Conservation (phyloP, 2,888 invertebrate species). For the Heliconius aoede region DNA sequence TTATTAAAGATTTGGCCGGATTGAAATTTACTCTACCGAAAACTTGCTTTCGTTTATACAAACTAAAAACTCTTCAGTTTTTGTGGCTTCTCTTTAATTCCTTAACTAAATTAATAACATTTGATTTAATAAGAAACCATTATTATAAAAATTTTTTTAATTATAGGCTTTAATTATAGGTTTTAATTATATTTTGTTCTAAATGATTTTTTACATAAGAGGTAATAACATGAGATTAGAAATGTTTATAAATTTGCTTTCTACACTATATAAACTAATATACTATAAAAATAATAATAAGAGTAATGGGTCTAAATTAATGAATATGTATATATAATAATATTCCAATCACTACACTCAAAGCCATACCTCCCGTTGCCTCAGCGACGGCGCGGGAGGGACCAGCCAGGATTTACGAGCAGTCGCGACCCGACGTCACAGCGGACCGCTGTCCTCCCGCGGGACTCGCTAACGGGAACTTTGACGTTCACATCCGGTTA, state of each 20-base stretch:
- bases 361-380: slow-evolving; percentile 61
- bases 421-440: slow-evolving; percentile 57
- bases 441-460: slow-evolving; percentile 51
- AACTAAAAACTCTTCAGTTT: neutral
- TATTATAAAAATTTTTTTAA: neutral
- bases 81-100: neutral
- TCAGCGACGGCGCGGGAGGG: slow-evolving; percentile 59
- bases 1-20: slow-evolving; percentile 23
- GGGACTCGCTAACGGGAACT: slow-evolving; percentile 54
- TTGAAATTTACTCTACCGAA: slow-evolving; percentile 17
- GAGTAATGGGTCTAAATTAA: no score
- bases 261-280: no score
- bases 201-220: no score
- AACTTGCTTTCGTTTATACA: neutral
- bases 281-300: no score
- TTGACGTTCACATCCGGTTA: slow-evolving; percentile 40
- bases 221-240: no score
- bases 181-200: no score
- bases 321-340: neutral
- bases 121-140: neutral
- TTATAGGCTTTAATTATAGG: neutral
- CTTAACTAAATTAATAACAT: neutral
- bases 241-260: no score
- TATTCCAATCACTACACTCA: slow-evolving; percentile 4
- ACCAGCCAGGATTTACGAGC: slow-evolving; percentile 55